phyloP scores from a whole-genome alignment of 1,140 invertebrate species.

The Globodera rostochiensis region DNA sequence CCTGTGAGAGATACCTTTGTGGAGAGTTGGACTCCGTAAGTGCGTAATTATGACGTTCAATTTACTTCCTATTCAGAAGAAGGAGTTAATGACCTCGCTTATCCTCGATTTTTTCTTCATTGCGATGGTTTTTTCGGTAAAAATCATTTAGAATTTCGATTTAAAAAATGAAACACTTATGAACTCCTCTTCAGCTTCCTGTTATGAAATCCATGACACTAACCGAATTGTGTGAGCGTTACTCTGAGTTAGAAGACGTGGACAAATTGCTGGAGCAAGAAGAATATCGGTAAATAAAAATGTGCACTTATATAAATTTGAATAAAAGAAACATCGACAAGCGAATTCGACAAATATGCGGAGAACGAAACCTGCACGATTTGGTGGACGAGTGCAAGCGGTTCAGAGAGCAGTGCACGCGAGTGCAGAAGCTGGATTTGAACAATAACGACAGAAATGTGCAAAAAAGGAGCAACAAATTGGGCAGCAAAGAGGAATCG shows the following conservation, averaged over 20 bases:
- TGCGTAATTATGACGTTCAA: constrained; percentile 15
- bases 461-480: not conserved
- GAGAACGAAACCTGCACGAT: constrained; percentile 57
- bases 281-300: constrained; percentile 55
- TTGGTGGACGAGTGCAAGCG: constrained; percentile 58
- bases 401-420: constrained; percentile 57
- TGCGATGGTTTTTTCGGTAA: constrained; percentile 55
- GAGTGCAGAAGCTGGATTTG: constrained; percentile 46
- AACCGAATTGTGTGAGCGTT: constrained; percentile 54
- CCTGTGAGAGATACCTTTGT: constrained; percentile 62
- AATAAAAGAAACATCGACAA: constrained; percentile 57
- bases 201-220: constrained; percentile 66
- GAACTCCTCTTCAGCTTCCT: constrained; percentile 40
- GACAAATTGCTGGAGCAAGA: constrained; percentile 59
- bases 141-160: not conserved
- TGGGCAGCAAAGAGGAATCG: not conserved
- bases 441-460: not conserved
- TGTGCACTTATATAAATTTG: constrained; percentile 2
- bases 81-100: constrained; percentile 60
- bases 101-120: constrained; percentile 61
- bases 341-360: constrained; percentile 55
- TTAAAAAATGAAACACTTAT: not conserved
- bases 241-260: constrained; percentile 51
- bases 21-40: constrained; percentile 61
- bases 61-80: constrained; percentile 49